Evolutionary conservation across 2,797 vertebrate genomes (phyloP).

Genomic region (Babyrousa celebensis): DNA sequence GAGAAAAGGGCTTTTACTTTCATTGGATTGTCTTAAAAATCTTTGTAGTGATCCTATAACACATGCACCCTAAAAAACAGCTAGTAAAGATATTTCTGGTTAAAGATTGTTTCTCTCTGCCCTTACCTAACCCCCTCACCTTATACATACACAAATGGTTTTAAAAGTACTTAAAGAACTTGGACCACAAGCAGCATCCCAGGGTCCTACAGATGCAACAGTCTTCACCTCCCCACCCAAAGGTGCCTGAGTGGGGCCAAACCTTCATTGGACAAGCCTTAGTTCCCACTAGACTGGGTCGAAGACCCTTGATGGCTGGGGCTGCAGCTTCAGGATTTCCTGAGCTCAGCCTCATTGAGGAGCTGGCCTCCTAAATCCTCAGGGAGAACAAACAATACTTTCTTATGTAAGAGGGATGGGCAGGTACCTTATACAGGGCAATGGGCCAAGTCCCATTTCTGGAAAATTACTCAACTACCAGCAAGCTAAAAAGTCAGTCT

Average conservation of each 20-base stretch:
- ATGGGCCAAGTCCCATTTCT: conserved; percentile 77
- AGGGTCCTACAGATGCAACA: neutral
- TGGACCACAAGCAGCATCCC: neutral
- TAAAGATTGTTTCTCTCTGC: neutral
- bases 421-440: conserved; percentile 73
- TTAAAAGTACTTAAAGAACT: neutral
- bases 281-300: neutral
- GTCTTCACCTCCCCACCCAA: neutral
- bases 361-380: conserved; percentile 47
- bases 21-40: conserved; percentile 2
- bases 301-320: neutral
- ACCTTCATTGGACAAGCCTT: neutral
- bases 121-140: neutral
- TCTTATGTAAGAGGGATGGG: conserved; percentile 82
- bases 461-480: conserved; percentile 80
- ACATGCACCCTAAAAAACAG: neutral
- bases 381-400: conserved; percentile 78
- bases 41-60: neutral
- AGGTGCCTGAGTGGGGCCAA: neutral
- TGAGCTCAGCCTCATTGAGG: neutral
- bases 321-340: neutral
- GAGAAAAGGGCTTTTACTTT: conserved; percentile 49
- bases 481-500: conserved; percentile 36
- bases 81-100: neutral
- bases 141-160: neutral